phyloP scores from a whole-genome alignment of 2,113 vertebrate species.

The Takifugu bimaculatus region DNA sequence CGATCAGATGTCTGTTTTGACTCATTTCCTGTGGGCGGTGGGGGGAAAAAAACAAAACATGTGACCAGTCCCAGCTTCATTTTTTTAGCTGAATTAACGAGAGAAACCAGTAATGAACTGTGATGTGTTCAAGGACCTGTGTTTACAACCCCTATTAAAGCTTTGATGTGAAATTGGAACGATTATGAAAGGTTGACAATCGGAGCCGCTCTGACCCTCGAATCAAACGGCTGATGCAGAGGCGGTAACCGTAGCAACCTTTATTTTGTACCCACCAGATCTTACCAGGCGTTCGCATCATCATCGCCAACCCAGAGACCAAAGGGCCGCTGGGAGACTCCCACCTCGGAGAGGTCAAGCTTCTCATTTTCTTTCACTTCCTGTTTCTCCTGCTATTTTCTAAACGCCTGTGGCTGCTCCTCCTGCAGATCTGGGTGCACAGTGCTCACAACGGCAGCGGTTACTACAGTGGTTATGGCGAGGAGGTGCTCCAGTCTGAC shows the following conservation, averaged over 20 bases:
- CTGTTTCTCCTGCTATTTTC: not conserved
- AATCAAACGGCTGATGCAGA: not conserved
- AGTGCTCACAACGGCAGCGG: constrained; percentile 96
- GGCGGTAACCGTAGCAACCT: constrained; percentile 23
- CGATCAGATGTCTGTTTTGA: constrained; percentile 24
- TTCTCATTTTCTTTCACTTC: not conserved
- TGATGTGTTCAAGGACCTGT: too few relatives aligned
- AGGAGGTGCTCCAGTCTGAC: constrained; percentile 94
- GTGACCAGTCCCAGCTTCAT: not conserved
- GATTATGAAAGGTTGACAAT: too few relatives aligned
- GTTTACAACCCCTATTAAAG: too few relatives aligned
- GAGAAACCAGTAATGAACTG: too few relatives aligned
- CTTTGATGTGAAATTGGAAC: too few relatives aligned
- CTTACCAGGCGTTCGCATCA: constrained; percentile 94
- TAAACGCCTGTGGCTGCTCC: not conserved
- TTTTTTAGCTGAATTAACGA: too few relatives aligned
- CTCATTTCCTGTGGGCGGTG: constrained; percentile 38
- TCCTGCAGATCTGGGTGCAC: constrained; percentile 92
- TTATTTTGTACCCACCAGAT: constrained; percentile 77
- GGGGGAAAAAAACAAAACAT: not conserved
- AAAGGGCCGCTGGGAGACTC: constrained; percentile 97
- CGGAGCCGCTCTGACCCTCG: too few relatives aligned
- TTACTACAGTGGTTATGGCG: constrained; percentile 96
- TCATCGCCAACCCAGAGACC: constrained; percentile 98
- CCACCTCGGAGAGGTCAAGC: constrained; percentile 89